Conservation (phyloP, 2,797 vertebrate genomes). For the Bradypodion pumilum region DNA sequence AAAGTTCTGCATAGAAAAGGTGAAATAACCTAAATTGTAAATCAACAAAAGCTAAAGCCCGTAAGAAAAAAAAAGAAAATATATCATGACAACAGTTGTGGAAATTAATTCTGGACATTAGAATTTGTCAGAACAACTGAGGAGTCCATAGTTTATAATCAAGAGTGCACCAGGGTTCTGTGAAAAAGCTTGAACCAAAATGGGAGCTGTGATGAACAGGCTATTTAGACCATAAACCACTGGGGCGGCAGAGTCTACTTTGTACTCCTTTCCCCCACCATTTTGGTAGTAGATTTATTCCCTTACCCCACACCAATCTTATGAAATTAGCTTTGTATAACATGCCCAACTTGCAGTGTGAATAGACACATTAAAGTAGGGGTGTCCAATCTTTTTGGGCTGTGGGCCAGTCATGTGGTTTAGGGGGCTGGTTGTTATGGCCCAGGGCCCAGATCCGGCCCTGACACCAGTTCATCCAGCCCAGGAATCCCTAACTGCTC, state of each 20-base stretch:
- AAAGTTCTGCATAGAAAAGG: neutral
- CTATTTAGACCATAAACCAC: too few species aligned
- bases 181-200: too few species aligned
- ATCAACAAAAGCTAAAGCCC: neutral
- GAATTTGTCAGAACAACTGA: neutral
- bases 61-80: slow-evolving; percentile 9
- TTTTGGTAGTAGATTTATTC: neutral
- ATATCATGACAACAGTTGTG: neutral
- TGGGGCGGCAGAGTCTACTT: neutral
- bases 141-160: neutral
- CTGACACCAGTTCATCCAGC: too few species aligned
- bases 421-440: too few species aligned
- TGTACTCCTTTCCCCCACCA: neutral
- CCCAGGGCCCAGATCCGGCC: too few species aligned
- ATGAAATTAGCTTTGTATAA: neutral
- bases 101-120: neutral
- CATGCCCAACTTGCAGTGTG: too few species aligned
- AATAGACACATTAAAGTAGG: neutral
- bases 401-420: too few species aligned
- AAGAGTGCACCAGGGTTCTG: too few species aligned
- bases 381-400: too few species aligned
- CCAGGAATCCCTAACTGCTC: too few species aligned
- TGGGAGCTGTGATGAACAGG: too few species aligned
- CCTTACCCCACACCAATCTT: too few species aligned
- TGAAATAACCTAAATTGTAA: neutral